These are phyloP conservation scores for Mirounga angustirostris DNA, from an alignment of 2,113 vertebrate genomes.

Conservation along the genomic window DNA sequence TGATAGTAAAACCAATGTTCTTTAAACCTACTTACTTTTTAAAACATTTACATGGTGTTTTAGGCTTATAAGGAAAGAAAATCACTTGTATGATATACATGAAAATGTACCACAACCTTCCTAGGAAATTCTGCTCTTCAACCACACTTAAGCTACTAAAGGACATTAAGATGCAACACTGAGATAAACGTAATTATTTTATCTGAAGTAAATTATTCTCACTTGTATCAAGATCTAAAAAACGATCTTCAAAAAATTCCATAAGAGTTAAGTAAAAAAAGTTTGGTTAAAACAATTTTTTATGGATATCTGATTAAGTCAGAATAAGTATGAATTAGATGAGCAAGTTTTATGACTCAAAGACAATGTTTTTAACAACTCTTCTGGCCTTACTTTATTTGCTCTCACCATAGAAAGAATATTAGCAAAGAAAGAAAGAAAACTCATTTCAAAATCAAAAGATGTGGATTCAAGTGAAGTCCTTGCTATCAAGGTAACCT, in stretches of 20 bases:
- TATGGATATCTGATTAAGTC: not conserved
- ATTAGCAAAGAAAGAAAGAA: not conserved
- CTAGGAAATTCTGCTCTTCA: not conserved
- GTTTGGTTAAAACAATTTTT: not conserved
- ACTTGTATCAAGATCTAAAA: not conserved
- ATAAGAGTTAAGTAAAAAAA: not conserved
- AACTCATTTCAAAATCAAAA: not conserved
- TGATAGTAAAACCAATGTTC: not conserved
- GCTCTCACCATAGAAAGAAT: not conserved
- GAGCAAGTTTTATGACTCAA: not conserved
- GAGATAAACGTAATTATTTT: not conserved
- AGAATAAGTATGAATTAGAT: not conserved
- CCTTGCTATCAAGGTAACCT: not conserved
- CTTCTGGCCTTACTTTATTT: not conserved
- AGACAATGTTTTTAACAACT: not conserved
- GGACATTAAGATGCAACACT: not conserved
- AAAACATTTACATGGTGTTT: constrained; percentile 1
- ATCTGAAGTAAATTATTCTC: constrained; percentile 24
- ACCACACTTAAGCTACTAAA: not conserved
- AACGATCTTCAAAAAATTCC: not conserved
- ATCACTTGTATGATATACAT: not conserved
- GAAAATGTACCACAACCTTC: not conserved
- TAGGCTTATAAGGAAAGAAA: not conserved
- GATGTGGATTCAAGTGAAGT: not conserved
- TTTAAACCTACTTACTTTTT: not conserved